A percentile compares a stretch with the other conserved stretches of the same genome.
phyloP scores from a whole-genome alignment of 1,140 invertebrate species.

The Lasioglossum albipes region DNA sequence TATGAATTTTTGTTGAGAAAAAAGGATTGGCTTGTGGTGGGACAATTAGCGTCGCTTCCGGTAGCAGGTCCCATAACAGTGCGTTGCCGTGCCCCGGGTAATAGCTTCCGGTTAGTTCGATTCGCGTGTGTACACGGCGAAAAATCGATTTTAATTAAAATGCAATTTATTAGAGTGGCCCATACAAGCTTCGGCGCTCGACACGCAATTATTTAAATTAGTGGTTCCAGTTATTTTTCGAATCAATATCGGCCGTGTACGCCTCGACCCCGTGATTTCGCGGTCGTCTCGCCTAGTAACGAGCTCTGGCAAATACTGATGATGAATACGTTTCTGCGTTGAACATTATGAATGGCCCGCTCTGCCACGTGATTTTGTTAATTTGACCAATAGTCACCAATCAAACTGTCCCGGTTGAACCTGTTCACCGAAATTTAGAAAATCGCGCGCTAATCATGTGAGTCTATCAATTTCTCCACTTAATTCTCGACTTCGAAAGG shows the following conservation, averaged over 20 bases:
- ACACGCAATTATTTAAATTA: slow-evolving; percentile 37
- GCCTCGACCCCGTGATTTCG: not conserved
- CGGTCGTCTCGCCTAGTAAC: not conserved
- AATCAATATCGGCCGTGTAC: not conserved
- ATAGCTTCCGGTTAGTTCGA: slow-evolving; percentile 2
- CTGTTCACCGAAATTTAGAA: too few species aligned
- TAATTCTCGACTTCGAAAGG: too few species aligned
- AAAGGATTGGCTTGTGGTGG: not conserved
- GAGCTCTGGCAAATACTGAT: not conserved
- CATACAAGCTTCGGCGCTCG: not conserved
- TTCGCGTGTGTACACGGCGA: not conserved
- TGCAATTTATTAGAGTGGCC: slow-evolving; percentile 15
- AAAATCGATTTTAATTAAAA: slow-evolving; percentile 29
- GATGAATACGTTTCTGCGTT: not conserved
- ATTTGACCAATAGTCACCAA: not conserved
- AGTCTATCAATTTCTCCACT: too few species aligned
- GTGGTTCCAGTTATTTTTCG: not conserved
- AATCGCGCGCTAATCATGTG: too few species aligned
- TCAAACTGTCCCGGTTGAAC: not conserved
- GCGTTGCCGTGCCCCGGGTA: not conserved
- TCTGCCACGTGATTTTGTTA: not conserved
- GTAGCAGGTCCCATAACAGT: not conserved
- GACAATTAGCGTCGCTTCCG: not conserved
- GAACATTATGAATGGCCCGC: not conserved
- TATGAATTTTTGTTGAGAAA: too few species aligned